Percentiles rank a stretch among this genome's conserved stretches.
Evolutionary conservation across 2,888 invertebrate genomes (phyloP).

Genomic region (Ennomos erosarius): DNA sequence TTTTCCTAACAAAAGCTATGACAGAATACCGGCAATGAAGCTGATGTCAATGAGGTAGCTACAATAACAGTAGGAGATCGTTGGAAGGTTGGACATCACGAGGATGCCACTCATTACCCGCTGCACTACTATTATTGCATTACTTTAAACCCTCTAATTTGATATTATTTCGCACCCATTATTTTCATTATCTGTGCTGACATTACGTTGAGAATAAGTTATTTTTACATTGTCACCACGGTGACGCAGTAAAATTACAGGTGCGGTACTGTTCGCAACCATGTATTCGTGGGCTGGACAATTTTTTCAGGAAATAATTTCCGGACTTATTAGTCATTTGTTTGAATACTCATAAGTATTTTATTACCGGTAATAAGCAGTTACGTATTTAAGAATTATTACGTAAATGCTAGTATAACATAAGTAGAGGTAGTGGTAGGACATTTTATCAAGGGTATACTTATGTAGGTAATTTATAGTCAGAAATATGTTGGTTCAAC

Average conservation of each 20-base stretch:
- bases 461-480: too few relatives aligned
- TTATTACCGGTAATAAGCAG: slow-evolving; percentile 37
- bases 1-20: slow-evolving; percentile 52
- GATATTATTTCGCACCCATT: slow-evolving; percentile 80
- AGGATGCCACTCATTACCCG: slow-evolving; percentile 66
- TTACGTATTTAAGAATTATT: slow-evolving; percentile 17
- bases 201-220: slow-evolving; percentile 71
- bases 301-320: slow-evolving; percentile 66
- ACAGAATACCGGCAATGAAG: slow-evolving; percentile 29
- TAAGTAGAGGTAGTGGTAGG: slow-evolving; percentile 3
- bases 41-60: slow-evolving; percentile 26
- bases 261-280: slow-evolving; percentile 55
- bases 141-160: slow-evolving; percentile 81
- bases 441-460: slow-evolving; percentile 1
- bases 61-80: slow-evolving; percentile 26
- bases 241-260: slow-evolving; percentile 76
- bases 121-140: slow-evolving; percentile 73
- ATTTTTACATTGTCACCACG: slow-evolving; percentile 76
- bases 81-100: slow-evolving; percentile 53
- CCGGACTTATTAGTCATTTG: slow-evolving; percentile 56
- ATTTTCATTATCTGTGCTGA: slow-evolving; percentile 81
- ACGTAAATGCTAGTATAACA: slow-evolving; percentile 11
- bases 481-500: neutral
- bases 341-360: slow-evolving; percentile 32
- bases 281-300: slow-evolving; percentile 45